Base-by-base conservation (phyloP, 2,113 vertebrate species). In the Geothlypis trichas region DNA sequence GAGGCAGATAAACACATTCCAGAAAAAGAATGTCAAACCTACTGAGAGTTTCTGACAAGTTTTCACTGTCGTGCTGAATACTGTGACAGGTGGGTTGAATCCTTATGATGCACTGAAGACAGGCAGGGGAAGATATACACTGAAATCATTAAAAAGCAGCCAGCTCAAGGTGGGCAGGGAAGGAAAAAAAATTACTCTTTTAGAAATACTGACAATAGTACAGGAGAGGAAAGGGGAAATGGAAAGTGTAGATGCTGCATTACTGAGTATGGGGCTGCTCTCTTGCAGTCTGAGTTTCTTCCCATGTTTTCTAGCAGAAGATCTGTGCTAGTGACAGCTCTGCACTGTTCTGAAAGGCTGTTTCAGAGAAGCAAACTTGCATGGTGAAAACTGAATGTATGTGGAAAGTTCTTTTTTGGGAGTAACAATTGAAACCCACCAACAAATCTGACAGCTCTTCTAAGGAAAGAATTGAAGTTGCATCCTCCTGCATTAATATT, bases 391-490 rank as follows among this genome's bases (percentile, higher is more conserved):
- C 11, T 79, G 71, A 93, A 84, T 74, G 66, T 81, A 63, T 35
- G 49, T 57, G 54, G 84, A 95, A 90, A 81, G 3, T 30, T 74
- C 49, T 87, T 95, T 69, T 59, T 80, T 95, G 51, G 72, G 75
- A 90, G 30, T 82, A 91, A 57, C 24, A 85, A 13, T 35, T 71
- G 61, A 94, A 96, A 98, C 98, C 68, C 98, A 99, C 99, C 99
- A 95, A 99, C 98, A 76, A 99, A 99, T 97, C 99, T 98, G 93
- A 99, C 98, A 3, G 99, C 99, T 97, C 99, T 98, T 94, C 99
- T 98, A 62, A 99, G 99, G 92, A 99, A 99, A 66, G 99, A 99
- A 97, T 99, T 99, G 98, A 99, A 99, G 98, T 99, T 99, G 96
- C 99, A 99, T 91, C 99, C 99, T 21, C 99, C 99, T 1, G 99